Percentiles rank a stretch among this genome's conserved stretches.
These are phyloP conservation scores for Lagodon rhomboides DNA, from an alignment of 2,797 vertebrate species.

Conservation along the genomic window DNA sequence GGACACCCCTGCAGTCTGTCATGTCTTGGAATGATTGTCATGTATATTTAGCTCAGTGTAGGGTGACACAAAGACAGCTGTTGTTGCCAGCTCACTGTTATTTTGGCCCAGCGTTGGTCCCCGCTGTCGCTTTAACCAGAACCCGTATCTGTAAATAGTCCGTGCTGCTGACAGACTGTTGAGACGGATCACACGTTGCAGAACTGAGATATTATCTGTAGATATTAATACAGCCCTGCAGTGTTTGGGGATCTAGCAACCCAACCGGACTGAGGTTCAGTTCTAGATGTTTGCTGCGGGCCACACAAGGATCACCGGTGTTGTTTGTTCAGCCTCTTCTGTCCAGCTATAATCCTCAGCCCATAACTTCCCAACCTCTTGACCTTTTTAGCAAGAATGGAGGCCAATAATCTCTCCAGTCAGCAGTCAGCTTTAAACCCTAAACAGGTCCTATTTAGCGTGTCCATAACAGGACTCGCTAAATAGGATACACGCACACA, in stretches of 20 bases:
- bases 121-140: slow-evolving; percentile 66
- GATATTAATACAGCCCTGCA: slow-evolving; percentile 56
- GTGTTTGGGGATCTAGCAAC: slow-evolving; percentile 55
- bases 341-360: slow-evolving; percentile 51
- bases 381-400: slow-evolving; percentile 55
- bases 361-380: slow-evolving; percentile 52
- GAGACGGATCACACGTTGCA: slow-evolving; percentile 51
- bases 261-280: slow-evolving; percentile 36
- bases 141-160: slow-evolving; percentile 78
- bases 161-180: slow-evolving; percentile 59
- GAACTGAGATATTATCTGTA: slow-evolving; percentile 59
- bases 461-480: slow-evolving; percentile 39
- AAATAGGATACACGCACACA: slow-evolving; percentile 9
- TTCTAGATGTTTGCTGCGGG: slow-evolving; percentile 40
- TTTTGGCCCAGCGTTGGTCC: slow-evolving; percentile 65
- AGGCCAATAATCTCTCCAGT: slow-evolving; percentile 55
- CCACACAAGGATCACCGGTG: slow-evolving; percentile 13
- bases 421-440: slow-evolving; percentile 51
- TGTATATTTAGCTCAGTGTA: slow-evolving; percentile 77
- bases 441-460: slow-evolving; percentile 54
- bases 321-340: slow-evolving; percentile 41
- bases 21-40: slow-evolving; percentile 77
- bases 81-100: slow-evolving; percentile 75
- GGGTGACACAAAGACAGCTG: slow-evolving; percentile 83
- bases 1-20: slow-evolving; percentile 45